A percentile compares a stretch with the other conserved stretches of the same genome.
Conservation (phyloP, 2,797 vertebrate genomes). For the Pelodytes ibericus region DNA sequence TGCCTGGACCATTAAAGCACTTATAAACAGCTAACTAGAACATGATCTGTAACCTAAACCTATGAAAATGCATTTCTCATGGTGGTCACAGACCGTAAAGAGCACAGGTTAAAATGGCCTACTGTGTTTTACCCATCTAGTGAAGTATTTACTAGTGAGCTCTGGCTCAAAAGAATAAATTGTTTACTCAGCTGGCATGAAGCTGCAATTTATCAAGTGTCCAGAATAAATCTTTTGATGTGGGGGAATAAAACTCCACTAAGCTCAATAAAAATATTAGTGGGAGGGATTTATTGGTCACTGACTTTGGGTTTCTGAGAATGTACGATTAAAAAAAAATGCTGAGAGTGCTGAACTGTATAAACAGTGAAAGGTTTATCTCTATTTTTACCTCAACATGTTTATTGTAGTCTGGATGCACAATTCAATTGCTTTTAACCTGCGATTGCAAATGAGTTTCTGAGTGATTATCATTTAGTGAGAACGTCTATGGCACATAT, state of each 20-base stretch:
- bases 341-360: too few species aligned
- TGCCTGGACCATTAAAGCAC: background rate
- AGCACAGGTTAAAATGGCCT: constrained; percentile 18
- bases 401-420: background rate
- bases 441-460: too few species aligned
- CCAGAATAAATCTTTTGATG: constrained; percentile 26
- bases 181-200: constrained; percentile 36
- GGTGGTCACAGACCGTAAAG: background rate
- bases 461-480: too few species aligned
- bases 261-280: constrained; percentile 9
- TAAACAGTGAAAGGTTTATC: background rate
- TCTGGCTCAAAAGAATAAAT: constrained; percentile 10
- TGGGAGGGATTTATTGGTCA: constrained; percentile 16
- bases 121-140: constrained; percentile 26
- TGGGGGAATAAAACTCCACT: constrained; percentile 25
- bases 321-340: too few species aligned
- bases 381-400: background rate
- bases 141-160: constrained; percentile 13
- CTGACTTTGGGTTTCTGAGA: background rate
- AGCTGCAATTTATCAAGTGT: constrained; percentile 34
- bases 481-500: too few species aligned
- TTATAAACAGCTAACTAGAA: background rate
- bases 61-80: constrained; percentile 43
- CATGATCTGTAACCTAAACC: constrained; percentile 18
- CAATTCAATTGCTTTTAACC: too few species aligned